Percentiles rank a stretch among this genome's conserved stretches.
These are phyloP conservation scores for Palythoa grandis DNA, from an alignment of 92 coral and sea anemone species.

Conservation along the genomic window DNA sequence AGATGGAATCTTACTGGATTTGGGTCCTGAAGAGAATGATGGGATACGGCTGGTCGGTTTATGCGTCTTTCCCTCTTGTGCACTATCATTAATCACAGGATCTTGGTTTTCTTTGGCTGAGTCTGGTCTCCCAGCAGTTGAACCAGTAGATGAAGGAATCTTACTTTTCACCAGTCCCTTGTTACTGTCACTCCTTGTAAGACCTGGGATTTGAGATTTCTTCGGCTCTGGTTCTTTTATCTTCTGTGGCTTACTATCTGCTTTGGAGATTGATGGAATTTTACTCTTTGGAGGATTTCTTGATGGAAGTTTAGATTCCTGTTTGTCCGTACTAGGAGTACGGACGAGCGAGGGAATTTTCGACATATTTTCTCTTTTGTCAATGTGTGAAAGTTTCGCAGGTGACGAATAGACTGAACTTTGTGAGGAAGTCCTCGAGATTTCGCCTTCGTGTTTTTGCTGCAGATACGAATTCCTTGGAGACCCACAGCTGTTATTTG, in stretches of 20 bases:
- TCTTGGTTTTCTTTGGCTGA: conserved; percentile 89
- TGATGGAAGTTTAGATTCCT: conserved; percentile 74
- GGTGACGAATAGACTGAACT: conserved; percentile 47
- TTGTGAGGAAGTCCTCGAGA: conserved; percentile 51
- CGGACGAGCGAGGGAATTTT: conserved; percentile 84
- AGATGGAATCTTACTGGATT: conserved; percentile 38
- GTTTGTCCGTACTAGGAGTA: conserved; percentile 52
- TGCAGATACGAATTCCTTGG: conserved; percentile 44
- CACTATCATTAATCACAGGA: conserved; percentile 45
- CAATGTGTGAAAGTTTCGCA: conserved; percentile 40
- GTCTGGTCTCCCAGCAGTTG: conserved; percentile 62
- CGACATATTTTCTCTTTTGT: conserved; percentile 69
- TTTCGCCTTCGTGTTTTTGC: conserved; percentile 4
- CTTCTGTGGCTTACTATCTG: conserved; percentile 57
- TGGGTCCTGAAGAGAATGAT: conserved; percentile 35
- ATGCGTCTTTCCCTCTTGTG: conserved; percentile 25
- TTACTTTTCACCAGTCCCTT: conserved; percentile 59
- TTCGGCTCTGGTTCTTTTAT: conserved; percentile 52
- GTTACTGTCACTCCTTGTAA: conserved; percentile 49
- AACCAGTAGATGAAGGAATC: conserved; percentile 55
- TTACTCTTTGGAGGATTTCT: conserved; percentile 78
- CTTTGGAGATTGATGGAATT: conserved; percentile 78
- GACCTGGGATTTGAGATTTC: conserved; percentile 72
- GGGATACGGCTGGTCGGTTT: conserved; percentile 50
- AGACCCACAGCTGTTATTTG: conserved; percentile 33